Conservation (phyloP, 2,797 vertebrate genomes). For the Alosa sapidissima region DNA sequence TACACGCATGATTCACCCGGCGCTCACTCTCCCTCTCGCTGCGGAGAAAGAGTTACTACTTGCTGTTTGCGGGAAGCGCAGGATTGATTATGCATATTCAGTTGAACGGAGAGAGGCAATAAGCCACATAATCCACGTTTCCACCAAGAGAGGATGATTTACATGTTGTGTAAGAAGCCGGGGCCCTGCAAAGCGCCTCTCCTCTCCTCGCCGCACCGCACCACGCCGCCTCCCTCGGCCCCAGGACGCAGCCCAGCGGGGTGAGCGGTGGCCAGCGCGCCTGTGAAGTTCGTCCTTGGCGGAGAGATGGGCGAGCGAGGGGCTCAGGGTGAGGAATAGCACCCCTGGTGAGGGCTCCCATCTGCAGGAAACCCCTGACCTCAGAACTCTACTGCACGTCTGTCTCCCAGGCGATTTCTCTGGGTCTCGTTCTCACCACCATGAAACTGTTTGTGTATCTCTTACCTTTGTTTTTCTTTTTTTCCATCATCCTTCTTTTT, state of each 20-base stretch:
- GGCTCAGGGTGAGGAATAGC: slow-evolving; percentile 29
- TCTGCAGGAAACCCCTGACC: slow-evolving; percentile 24
- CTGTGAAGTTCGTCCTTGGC: slow-evolving; percentile 37
- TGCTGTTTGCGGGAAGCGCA: slow-evolving; percentile 56
- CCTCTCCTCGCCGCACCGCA: neutral
- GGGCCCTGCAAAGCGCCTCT: neutral
- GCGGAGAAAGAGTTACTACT: slow-evolving; percentile 62
- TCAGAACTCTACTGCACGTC: slow-evolving; percentile 36
- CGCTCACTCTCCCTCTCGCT: slow-evolving; percentile 44
- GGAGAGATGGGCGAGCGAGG: slow-evolving; percentile 9
- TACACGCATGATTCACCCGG: slow-evolving; percentile 61
- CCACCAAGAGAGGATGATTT: slow-evolving; percentile 54
- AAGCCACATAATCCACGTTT: slow-evolving; percentile 61
- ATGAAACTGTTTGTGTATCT: neutral
- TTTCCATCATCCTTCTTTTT: neutral
- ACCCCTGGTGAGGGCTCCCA: slow-evolving; percentile 21
- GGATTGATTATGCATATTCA: slow-evolving; percentile 72
- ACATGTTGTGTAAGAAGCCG: slow-evolving; percentile 51
- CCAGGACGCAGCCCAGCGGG: slow-evolving; percentile 36
- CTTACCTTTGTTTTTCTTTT: neutral
- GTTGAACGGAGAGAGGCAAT: slow-evolving; percentile 58
- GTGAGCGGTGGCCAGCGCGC: slow-evolving; percentile 14
- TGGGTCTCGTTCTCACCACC: slow-evolving; percentile 23
- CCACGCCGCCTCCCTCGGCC: neutral
- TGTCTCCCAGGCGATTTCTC: neutral